Evolutionary conservation across 2,888 invertebrate species (phyloP).

Genomic region (Patella depressa): DNA sequence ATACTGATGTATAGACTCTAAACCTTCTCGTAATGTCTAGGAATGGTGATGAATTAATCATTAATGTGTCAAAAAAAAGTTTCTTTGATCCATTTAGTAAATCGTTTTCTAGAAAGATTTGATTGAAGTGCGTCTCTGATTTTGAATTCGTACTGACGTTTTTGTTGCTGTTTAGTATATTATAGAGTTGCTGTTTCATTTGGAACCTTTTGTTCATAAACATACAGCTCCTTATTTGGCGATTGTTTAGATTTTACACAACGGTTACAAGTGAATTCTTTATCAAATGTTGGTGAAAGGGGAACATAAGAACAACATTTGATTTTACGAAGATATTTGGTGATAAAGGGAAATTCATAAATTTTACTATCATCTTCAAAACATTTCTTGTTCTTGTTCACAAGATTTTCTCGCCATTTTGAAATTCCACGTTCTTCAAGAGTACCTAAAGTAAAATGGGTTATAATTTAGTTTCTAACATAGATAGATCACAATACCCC

Average conservation of each 20-base stretch:
- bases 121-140: too few species aligned
- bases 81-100: too few species aligned
- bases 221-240: too few species aligned
- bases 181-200: too few species aligned
- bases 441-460: conserved; percentile 36
- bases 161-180: too few species aligned
- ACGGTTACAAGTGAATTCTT: conserved; percentile 32
- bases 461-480: background rate
- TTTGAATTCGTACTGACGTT: too few species aligned
- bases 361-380: background rate
- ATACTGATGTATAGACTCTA: too few species aligned
- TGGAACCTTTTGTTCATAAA: too few species aligned
- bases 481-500: background rate
- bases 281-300: conserved; percentile 46
- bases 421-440: conserved; percentile 48
- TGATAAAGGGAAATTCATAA: conserved; percentile 48
- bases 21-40: too few species aligned
- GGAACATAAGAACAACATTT: conserved; percentile 47
- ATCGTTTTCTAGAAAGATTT: too few species aligned
- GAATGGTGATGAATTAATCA: too few species aligned
- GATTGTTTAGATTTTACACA: background rate
- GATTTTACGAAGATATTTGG: conserved; percentile 34
- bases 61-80: too few species aligned
- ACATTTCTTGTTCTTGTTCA: conserved; percentile 17
- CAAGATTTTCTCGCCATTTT: conserved; percentile 41